Evolutionary conservation across 2,888 invertebrate species (phyloP).

Genomic region (Caenorhabditis doughertyi): DNA sequence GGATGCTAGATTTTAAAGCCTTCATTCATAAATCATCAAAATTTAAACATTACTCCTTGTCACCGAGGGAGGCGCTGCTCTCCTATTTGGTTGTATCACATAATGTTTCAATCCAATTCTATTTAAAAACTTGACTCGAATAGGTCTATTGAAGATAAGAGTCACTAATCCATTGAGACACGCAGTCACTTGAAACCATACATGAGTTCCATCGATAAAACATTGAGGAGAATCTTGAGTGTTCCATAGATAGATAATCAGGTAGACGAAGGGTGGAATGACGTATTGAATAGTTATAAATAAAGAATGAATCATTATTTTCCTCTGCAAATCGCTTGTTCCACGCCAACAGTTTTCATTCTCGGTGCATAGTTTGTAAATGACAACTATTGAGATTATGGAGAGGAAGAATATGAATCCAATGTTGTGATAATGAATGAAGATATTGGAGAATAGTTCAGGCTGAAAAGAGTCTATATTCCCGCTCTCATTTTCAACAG

Average conservation of each 20-base stretch:
- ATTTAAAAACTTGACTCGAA: slow-evolving; percentile 32
- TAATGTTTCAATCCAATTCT: slow-evolving; percentile 32
- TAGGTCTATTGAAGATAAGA: slow-evolving; percentile 15
- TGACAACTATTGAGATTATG: background rate
- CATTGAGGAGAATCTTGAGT: slow-evolving; percentile 16
- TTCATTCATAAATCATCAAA: slow-evolving; percentile 22
- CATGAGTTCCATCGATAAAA: slow-evolving; percentile 40
- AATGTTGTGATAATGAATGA: background rate
- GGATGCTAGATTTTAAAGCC: background rate
- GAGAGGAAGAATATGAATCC: background rate
- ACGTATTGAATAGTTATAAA: slow-evolving; percentile 25
- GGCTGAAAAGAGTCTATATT: background rate
- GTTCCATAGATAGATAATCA: slow-evolving; percentile 13
- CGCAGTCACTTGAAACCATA: slow-evolving; percentile 12
- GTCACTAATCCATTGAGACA: background rate
- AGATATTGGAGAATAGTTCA: background rate
- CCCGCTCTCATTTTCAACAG: background rate
- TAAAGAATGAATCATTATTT: slow-evolving; percentile 23
- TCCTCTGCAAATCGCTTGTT: slow-evolving; percentile 26
- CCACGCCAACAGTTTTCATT: slow-evolving; percentile 36
- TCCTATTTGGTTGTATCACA: slow-evolving; percentile 24
- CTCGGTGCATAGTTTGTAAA: slow-evolving; percentile 19
- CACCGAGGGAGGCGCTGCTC: slow-evolving; percentile 3
- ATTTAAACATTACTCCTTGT: slow-evolving; percentile 19
- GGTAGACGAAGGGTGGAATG: slow-evolving; percentile 12